Conservation (phyloP, 2,888 invertebrate genomes). For the Tuberolachnus salignus region DNA sequence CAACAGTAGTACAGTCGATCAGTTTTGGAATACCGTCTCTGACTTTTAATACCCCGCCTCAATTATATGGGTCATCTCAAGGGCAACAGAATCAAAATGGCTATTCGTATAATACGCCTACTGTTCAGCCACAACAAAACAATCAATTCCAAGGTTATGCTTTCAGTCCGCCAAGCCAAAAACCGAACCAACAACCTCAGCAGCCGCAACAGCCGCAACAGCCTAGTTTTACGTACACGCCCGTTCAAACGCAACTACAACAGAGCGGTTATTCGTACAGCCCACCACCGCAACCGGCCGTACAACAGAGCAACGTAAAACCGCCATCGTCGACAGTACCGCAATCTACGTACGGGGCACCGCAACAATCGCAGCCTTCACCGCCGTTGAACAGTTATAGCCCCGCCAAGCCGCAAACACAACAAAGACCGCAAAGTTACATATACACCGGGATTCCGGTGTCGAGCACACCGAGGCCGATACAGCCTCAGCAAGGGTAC, state of each 20-base stretch:
- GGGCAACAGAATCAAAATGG: constrained; percentile 27
- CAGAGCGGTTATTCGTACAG: constrained; percentile 27
- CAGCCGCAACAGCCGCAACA: constrained; percentile 18
- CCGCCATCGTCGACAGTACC: not conserved
- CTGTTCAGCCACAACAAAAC: constrained; percentile 22
- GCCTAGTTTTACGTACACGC: constrained; percentile 1
- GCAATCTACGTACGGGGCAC: constrained; percentile 1
- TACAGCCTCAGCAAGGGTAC: constrained; percentile 14
- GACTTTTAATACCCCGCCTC: constrained; percentile 13
- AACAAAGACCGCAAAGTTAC: constrained; percentile 37
- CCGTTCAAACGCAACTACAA: constrained; percentile 35
- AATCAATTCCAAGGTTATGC: constrained; percentile 42
- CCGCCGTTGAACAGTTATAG: not conserved
- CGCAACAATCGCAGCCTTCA: constrained; percentile 3
- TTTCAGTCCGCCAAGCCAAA: constrained; percentile 12
- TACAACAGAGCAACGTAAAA: constrained; percentile 6
- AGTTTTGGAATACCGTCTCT: constrained; percentile 57
- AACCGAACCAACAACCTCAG: constrained; percentile 15
- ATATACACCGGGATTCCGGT: constrained; percentile 34
- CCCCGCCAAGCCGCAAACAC: not conserved
- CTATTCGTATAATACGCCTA: not conserved
- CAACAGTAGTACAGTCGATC: constrained; percentile 58
- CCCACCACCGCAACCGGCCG: not conserved
- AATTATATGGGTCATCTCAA: constrained; percentile 14
- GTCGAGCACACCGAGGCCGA: constrained; percentile 12